Evolutionary conservation across 2,888 invertebrate species (phyloP).

Genomic region (Orchesellides sinensis): DNA sequence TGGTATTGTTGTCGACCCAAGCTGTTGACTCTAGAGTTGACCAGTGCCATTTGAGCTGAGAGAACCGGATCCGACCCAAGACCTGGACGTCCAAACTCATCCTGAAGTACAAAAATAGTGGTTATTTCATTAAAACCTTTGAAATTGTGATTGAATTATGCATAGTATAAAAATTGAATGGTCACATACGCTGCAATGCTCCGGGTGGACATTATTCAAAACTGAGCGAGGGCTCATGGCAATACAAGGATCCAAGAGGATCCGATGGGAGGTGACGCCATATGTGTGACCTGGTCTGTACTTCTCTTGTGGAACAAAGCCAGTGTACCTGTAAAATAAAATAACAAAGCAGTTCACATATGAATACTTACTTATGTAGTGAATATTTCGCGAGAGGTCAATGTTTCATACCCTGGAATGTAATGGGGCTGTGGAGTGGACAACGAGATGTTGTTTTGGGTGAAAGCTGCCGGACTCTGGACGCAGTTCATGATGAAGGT

Average conservation of each 20-base stretch:
- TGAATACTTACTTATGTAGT: no score
- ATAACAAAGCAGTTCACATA: no score
- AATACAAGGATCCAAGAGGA: conserved; percentile 72
- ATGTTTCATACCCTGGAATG: conserved; percentile 64
- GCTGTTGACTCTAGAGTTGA: conserved; percentile 70
- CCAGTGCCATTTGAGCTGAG: conserved; percentile 70
- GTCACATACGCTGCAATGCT: conserved; percentile 71
- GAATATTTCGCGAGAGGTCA: no score
- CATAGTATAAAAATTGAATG: background rate
- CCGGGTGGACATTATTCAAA: conserved; percentile 69
- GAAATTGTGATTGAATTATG: background rate
- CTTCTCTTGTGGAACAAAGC: conserved; percentile 71
- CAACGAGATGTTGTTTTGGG: conserved; percentile 49
- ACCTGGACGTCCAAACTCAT: conserved; percentile 71
- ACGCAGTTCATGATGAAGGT: conserved; percentile 67
- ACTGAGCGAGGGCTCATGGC: conserved; percentile 72
- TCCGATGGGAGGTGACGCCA: conserved; percentile 70
- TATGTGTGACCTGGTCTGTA: conserved; percentile 71
- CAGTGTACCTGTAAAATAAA: conserved; percentile 54
- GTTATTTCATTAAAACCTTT: background rate
- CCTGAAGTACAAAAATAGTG: conserved; percentile 28
- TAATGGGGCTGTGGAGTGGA: conserved; percentile 72
- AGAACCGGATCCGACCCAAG: conserved; percentile 65
- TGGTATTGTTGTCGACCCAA: conserved; percentile 73
- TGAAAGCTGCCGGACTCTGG: conserved; percentile 56